Conservation (phyloP, 2,888 invertebrate species). For the Drosophila eohydei region DNA sequence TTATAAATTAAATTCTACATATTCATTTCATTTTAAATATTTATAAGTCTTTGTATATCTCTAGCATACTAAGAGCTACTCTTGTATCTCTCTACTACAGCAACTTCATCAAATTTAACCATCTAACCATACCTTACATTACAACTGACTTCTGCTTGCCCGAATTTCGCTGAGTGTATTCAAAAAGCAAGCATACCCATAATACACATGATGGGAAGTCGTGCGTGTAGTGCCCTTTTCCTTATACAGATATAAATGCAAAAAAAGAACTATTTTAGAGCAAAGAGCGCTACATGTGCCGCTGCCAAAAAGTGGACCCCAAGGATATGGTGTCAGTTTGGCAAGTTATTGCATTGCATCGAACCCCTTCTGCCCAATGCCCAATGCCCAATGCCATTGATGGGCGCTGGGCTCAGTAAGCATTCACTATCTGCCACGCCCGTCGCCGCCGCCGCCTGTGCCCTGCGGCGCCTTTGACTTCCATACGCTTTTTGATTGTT, state of each 20-base stretch:
- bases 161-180: constrained; percentile 36
- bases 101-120: no score
- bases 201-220: constrained; percentile 43
- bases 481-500: constrained; percentile 76
- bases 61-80: no score
- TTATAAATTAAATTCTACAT: background rate
- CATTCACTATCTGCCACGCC: constrained; percentile 13
- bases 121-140: no score
- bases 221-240: constrained; percentile 40
- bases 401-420: constrained; percentile 35
- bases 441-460: constrained; percentile 16
- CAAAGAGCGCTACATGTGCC: constrained; percentile 17
- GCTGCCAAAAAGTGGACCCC: constrained; percentile 62
- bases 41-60: no score
- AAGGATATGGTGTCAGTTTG: constrained; percentile 74
- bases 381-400: constrained; percentile 9
- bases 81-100: no score
- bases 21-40: background rate
- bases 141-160: background rate
- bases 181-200: background rate
- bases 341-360: constrained; percentile 71
- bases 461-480: constrained; percentile 74
- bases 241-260: constrained; percentile 15
- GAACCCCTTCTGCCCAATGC: constrained; percentile 24
- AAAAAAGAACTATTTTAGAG: constrained; percentile 20